Conservation (phyloP, 2,113 vertebrate species). For the Synodontis membranacea region DNA sequence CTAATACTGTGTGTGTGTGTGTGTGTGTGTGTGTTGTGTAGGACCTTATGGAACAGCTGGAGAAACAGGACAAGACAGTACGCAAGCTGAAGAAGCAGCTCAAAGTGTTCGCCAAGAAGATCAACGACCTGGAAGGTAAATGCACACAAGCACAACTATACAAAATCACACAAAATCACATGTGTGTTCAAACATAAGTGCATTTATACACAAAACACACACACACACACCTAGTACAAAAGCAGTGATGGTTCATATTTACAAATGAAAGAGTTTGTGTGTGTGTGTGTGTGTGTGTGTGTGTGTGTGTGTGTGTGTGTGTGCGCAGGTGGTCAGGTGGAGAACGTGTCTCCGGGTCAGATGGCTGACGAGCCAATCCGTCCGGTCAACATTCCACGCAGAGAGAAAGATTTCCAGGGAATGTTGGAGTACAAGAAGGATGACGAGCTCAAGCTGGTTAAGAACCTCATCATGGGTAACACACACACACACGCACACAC, state of each 20-base stretch:
- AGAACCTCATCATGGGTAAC: slow-evolving; percentile 94
- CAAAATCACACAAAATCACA: background rate
- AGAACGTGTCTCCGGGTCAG: slow-evolving; percentile 93
- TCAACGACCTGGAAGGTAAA: slow-evolving; percentile 95
- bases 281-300: background rate
- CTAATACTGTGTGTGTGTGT: background rate
- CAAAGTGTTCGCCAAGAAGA: slow-evolving; percentile 98
- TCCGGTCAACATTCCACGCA: slow-evolving; percentile 95
- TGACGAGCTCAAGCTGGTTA: slow-evolving; percentile 93
- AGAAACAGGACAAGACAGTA: slow-evolving; percentile 98
- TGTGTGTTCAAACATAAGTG: background rate
- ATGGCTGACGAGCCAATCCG: slow-evolving; percentile 94
- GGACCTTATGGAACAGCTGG: slow-evolving; percentile 98
- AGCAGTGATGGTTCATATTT: background rate
- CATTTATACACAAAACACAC: background rate
- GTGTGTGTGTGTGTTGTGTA: slow-evolving; percentile 56
- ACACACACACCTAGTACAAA: background rate
- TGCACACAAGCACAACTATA: background rate
- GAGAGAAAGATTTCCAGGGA: slow-evolving; percentile 98
- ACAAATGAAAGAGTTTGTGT: background rate
- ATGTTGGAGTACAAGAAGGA: slow-evolving; percentile 99
- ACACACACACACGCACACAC: background rate
- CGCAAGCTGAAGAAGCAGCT: slow-evolving; percentile 98
- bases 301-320: slow-evolving; percentile 52
- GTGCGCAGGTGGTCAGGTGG: slow-evolving; percentile 83